Evolutionary conservation across 1,140 invertebrate genomes (phyloP), one percentile per base, ranked within the genome.

Genomic region (Grapholita molesta): DNA sequence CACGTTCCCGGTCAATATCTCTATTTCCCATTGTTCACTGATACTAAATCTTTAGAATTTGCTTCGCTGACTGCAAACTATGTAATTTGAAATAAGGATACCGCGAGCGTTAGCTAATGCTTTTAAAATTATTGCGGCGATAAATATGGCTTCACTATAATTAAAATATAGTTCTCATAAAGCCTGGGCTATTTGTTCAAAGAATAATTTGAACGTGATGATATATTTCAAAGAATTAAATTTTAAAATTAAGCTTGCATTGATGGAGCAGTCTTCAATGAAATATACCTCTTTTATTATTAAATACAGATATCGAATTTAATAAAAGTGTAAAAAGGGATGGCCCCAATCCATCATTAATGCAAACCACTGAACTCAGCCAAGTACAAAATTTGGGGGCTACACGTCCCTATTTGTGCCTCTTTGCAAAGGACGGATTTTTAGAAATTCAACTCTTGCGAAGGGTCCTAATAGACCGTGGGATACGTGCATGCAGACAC

Each of bases 91-190:
- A 73, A 70, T 72, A 74, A 70, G 72, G 69, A 69, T 73, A 72
- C 53, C 35, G 66, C 55, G 55, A 61, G 66, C 42, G 52, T 7
- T 18, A 53, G 18, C 55, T 67, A 61, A 70, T 57, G n/a, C 70
- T 80, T 75, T 77, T 69, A 71, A 76, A 77, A 71, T 84, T 78
- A 77, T 78, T 75, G 67, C 67, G n/a, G 48, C 67, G 55, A 77
- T 77, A 84, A 86, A 85, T 82, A 78, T 66, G 67, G 67, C 67
- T 72, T 66, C 18, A 35, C 65, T 32, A 11, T 70, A 76, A 76
- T 76, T 68, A 76, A 76, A n/a, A n/a, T n/a, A n/a, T 73, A 71
- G 64, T 69, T 70, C 6, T 24, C 53, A 71, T 73, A 70, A 74
- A 70, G 30, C 32, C 30, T 32, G 38, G 52, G 38, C 48, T 32